A percentile compares a stretch with the other conserved stretches of the same genome.
phyloP scores from a whole-genome alignment of 2,888 invertebrate genomes.

The Leptinotarsa rubiginosa region DNA sequence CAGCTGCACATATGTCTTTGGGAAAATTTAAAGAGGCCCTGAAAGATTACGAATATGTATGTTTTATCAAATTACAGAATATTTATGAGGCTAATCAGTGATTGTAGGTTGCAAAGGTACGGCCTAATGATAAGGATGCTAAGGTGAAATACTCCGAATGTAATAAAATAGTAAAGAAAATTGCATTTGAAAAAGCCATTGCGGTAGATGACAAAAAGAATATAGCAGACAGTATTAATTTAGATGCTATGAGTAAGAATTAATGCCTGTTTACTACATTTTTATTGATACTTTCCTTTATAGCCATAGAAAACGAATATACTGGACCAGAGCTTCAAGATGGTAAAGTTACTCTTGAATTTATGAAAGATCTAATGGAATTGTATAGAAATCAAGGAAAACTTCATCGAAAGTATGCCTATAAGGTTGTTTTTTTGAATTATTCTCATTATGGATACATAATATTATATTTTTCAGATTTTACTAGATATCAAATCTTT shows the following conservation, averaged over 20 bases:
- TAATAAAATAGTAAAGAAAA: slow-evolving; percentile 93
- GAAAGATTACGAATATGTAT: slow-evolving; percentile 95
- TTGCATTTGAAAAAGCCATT: slow-evolving; percentile 97
- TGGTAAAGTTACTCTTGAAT: slow-evolving; percentile 88
- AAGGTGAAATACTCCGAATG: slow-evolving; percentile 93
- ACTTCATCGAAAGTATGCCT: slow-evolving; percentile 96
- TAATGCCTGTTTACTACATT: not conserved
- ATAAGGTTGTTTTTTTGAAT: slow-evolving; percentile 75
- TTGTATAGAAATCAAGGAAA: slow-evolving; percentile 92
- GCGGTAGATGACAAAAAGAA: slow-evolving; percentile 90
- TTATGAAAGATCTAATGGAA: slow-evolving; percentile 90
- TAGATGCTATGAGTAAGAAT: slow-evolving; percentile 88
- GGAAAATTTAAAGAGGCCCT: slow-evolving; percentile 97
- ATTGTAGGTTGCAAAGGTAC: slow-evolving; percentile 85
- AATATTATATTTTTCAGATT: slow-evolving; percentile 73
- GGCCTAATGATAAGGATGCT: slow-evolving; percentile 95
- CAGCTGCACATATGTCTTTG: slow-evolving; percentile 96
- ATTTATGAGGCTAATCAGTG: slow-evolving; percentile 13
- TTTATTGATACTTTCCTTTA: slow-evolving; percentile 22
- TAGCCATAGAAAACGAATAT: slow-evolving; percentile 95
- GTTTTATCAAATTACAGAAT: slow-evolving; percentile 57
- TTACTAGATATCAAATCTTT: slow-evolving; percentile 89
- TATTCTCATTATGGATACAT: not conserved
- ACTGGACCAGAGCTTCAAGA: slow-evolving; percentile 89
- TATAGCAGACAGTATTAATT: slow-evolving; percentile 88